phyloP scores from a whole-genome alignment of 2,888 invertebrate genomes.

The Clusia tigrina region DNA sequence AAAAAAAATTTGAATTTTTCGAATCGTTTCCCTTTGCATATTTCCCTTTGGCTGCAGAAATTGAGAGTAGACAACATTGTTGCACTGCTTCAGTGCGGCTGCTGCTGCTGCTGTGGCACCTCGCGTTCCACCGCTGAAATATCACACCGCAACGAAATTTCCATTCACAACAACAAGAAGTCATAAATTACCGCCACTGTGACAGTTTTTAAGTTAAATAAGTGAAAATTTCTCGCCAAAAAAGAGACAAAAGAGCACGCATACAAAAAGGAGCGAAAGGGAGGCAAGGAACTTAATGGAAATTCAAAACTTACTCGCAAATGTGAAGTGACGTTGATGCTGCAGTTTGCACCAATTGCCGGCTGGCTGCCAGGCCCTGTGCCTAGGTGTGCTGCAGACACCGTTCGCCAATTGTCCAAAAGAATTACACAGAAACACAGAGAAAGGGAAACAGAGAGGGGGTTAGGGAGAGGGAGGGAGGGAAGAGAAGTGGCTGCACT shows the following conservation, averaged over 20 bases:
- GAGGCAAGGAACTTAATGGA: conserved; percentile 10
- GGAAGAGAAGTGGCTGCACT: too few relatives aligned
- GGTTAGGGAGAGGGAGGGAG: too few relatives aligned
- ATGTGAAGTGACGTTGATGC: conserved; percentile 13
- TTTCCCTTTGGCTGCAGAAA: too few relatives aligned
- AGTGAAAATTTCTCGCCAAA: neutral
- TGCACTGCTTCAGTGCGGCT: too few relatives aligned
- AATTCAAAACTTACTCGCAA: conserved; percentile 20
- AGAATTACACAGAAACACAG: too few relatives aligned
- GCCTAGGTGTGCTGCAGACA: conserved; percentile 5
- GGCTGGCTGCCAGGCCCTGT: neutral
- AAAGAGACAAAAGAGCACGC: neutral
- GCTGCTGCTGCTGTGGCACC: neutral
- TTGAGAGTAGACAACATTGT: conserved; percentile 13
- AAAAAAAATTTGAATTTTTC: too few relatives aligned
- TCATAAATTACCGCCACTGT: conserved; percentile 13
- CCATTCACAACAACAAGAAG: neutral
- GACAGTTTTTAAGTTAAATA: conserved; percentile 11
- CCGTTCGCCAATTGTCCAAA: neutral
- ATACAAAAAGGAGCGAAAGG: neutral
- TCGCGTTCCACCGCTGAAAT: neutral
- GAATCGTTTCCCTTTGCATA: too few relatives aligned
- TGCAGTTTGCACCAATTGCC: neutral
- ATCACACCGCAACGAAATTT: neutral
- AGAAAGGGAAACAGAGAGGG: too few relatives aligned